Conservation (phyloP, 2,113 vertebrate genomes). For the Aix galericulata region DNA sequence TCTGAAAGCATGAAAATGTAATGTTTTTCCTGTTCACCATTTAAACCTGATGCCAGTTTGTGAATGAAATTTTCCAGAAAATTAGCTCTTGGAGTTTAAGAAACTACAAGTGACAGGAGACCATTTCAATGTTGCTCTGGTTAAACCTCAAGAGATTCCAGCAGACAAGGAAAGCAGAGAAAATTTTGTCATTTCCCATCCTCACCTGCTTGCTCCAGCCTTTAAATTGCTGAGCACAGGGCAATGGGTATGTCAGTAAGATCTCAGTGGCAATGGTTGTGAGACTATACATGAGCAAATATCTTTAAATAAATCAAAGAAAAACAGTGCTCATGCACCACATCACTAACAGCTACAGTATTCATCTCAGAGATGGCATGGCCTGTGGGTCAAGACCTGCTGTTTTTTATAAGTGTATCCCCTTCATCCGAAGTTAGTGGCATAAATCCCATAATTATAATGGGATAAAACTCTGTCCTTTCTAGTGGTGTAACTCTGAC, state of each 20-base stretch:
- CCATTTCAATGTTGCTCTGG: neutral
- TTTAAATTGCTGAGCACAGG: neutral
- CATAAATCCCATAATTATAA: neutral
- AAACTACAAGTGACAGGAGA: neutral
- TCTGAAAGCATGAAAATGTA: constrained; percentile 28
- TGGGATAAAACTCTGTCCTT: neutral
- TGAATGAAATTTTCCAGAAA: constrained; percentile 18
- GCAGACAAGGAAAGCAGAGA: neutral
- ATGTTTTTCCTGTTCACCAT: neutral
- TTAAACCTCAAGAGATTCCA: neutral
- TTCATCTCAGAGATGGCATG: neutral
- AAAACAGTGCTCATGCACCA: neutral
- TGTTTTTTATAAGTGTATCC: neutral
- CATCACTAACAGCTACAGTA: neutral
- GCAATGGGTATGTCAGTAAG: neutral
- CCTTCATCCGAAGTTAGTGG: neutral
- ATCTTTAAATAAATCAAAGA: neutral
- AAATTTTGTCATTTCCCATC: neutral
- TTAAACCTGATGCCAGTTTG: constrained; percentile 34
- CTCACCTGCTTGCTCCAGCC: neutral
- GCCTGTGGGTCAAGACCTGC: neutral
- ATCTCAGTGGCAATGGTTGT: neutral
- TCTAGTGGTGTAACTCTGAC: neutral
- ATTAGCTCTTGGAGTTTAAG: neutral
- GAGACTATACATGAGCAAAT: neutral